Percentiles rank a stretch among this genome's conserved stretches.
Evolutionary conservation across 1,140 invertebrate genomes (phyloP).

Genomic region (Araneus ventricosus): DNA sequence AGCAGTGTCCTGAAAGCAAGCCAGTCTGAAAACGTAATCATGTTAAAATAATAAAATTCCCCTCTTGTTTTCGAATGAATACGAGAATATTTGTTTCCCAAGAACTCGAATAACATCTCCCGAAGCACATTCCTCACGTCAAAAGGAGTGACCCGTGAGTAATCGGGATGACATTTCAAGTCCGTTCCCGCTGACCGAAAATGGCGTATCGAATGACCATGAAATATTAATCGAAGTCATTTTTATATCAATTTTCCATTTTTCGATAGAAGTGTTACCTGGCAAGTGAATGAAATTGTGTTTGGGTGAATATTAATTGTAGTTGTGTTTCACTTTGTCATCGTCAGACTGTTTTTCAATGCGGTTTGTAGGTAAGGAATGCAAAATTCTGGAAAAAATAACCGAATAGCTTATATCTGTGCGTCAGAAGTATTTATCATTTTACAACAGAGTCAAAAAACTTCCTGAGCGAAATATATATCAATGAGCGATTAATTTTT

Average conservation of each 20-base stretch:
- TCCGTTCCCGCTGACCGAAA: not conserved
- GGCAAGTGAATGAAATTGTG: not conserved
- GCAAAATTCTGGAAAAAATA: not conserved
- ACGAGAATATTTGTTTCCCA: too few relatives aligned
- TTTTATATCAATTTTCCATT: slow-evolving; percentile 16
- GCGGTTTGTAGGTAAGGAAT: not conserved
- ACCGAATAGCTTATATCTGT: too few relatives aligned
- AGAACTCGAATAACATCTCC: not conserved
- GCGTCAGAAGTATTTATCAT: too few relatives aligned
- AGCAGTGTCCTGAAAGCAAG: too few relatives aligned
- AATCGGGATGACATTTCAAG: not conserved
- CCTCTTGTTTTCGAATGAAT: too few relatives aligned
- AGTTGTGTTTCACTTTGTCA: too few relatives aligned
- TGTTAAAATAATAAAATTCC: too few relatives aligned
- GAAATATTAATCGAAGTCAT: not conserved
- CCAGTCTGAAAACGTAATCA: too few relatives aligned
- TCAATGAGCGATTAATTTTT: too few relatives aligned
- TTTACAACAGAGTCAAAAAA: too few relatives aligned
- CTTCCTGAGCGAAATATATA: too few relatives aligned
- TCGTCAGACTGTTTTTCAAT: too few relatives aligned
- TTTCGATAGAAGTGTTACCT: not conserved
- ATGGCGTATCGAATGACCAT: slow-evolving; percentile 14
- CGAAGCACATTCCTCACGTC: not conserved
- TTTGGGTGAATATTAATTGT: not conserved
- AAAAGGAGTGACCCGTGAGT: not conserved